Percentiles rank a stretch among this genome's conserved stretches.
These are phyloP conservation scores for Polypedilum vanderplanki DNA, from an alignment of 1,140 invertebrate species.

Conservation along the genomic window DNA sequence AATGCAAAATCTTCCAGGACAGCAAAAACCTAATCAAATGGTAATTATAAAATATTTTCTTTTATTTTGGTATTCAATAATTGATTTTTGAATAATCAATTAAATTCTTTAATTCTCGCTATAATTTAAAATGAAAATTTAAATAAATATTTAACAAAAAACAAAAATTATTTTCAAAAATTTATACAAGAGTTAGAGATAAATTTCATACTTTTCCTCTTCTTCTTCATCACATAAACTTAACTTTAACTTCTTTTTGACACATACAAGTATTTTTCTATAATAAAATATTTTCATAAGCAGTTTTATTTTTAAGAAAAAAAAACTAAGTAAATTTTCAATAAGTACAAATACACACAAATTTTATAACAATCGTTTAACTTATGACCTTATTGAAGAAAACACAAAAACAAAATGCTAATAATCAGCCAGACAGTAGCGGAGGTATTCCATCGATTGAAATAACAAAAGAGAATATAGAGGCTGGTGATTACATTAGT, in stretches of 20 bases:
- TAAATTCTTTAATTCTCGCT: no score
- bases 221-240: background rate
- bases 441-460: slow-evolving; percentile 58
- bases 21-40: slow-evolving; percentile 37
- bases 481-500: slow-evolving; percentile 46
- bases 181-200: no score
- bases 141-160: no score
- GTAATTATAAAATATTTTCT: slow-evolving; percentile 22
- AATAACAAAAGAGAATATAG: slow-evolving; percentile 77
- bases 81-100: no score
- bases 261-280: background rate
- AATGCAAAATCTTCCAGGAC: slow-evolving; percentile 32
- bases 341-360: no score
- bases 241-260: background rate
- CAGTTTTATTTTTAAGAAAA: background rate
- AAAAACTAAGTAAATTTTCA: no score
- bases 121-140: no score
- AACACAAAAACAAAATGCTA: slow-evolving; percentile 29
- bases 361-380: no score
- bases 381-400: background rate
- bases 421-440: slow-evolving; percentile 39
- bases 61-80: no score
- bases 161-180: no score
- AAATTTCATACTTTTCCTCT: background rate
- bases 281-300: background rate